Conservation (phyloP, 2,113 vertebrate genomes). For the Chaenogobius annularis region DNA sequence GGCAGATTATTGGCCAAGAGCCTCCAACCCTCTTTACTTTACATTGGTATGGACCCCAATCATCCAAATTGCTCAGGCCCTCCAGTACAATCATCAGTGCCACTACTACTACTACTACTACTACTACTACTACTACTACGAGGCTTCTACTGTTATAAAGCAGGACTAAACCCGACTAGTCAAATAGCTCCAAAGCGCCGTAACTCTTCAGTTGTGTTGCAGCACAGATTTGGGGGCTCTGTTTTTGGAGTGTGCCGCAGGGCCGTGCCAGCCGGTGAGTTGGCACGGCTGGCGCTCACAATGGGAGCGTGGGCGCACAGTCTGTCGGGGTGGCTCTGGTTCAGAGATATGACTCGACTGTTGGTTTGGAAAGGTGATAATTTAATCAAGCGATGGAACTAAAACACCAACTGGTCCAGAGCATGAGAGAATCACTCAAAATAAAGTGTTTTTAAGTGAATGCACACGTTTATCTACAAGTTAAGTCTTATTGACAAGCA, state of each 20-base stretch:
- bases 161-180: no score
- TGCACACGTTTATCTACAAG: no score
- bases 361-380: conserved; percentile 31
- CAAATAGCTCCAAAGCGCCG: not conserved
- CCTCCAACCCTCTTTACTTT: no score
- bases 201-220: conserved; percentile 24
- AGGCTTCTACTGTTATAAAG: no score
- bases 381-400: conserved; percentile 24
- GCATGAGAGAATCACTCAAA: not conserved
- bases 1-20: no score
- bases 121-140: no score
- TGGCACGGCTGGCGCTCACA: conserved; percentile 44
- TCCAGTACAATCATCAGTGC: no score
- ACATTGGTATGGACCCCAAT: no score
- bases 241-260: conserved; percentile 18
- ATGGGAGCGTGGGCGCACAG: conserved; percentile 46
- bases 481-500: no score
- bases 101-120: no score
- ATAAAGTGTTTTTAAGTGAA: not conserved
- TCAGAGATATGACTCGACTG: conserved; percentile 7
- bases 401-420: not conserved
- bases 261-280: conserved; percentile 51
- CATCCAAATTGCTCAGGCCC: no score
- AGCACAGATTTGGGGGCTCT: conserved; percentile 19
- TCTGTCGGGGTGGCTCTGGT: not conserved